Percentiles rank a stretch among this genome's conserved stretches.
phyloP scores from a whole-genome alignment of 2,113 vertebrate species.

The Ptilonorhynchus violaceus region DNA sequence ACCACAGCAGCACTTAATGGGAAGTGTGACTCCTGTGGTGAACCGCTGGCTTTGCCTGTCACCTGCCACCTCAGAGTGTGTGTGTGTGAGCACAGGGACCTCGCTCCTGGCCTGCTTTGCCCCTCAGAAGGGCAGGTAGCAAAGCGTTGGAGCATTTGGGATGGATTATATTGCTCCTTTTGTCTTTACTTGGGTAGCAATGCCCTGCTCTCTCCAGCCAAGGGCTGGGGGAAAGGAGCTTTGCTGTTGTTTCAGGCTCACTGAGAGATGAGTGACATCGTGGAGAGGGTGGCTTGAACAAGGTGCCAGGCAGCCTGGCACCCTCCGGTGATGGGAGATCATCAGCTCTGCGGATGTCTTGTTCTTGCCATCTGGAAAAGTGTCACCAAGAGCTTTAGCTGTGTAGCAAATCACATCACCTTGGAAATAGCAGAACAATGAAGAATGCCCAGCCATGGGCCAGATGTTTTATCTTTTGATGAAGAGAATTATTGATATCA shows the following conservation, averaged over 20 bases:
- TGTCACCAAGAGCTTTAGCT: neutral
- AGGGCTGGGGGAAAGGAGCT: neutral
- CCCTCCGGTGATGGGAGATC: neutral
- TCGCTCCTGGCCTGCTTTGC: neutral
- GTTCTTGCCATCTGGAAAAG: neutral
- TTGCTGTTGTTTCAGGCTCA: neutral
- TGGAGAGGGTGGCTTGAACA: neutral
- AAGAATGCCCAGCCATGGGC: neutral
- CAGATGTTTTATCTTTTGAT: neutral
- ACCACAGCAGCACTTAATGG: neutral
- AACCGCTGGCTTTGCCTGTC: neutral
- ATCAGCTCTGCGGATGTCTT: neutral
- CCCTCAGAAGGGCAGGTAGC: neutral
- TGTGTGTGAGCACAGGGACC: neutral
- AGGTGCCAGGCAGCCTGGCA: neutral
- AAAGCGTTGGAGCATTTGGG: accelerated
- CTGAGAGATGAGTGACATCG: neutral
- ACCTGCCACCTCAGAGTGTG: neutral
- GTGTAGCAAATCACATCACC: neutral
- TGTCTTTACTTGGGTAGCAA: neutral
- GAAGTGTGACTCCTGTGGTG: neutral
- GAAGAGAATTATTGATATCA: neutral
- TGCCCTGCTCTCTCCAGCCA: neutral
- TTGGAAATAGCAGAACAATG: neutral
- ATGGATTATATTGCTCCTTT: neutral